Evolutionary conservation across 2,113 vertebrate species (phyloP), one percentile per base, ranked within the genome.

Genomic region (Tretioscincus oriximinensis): DNA sequence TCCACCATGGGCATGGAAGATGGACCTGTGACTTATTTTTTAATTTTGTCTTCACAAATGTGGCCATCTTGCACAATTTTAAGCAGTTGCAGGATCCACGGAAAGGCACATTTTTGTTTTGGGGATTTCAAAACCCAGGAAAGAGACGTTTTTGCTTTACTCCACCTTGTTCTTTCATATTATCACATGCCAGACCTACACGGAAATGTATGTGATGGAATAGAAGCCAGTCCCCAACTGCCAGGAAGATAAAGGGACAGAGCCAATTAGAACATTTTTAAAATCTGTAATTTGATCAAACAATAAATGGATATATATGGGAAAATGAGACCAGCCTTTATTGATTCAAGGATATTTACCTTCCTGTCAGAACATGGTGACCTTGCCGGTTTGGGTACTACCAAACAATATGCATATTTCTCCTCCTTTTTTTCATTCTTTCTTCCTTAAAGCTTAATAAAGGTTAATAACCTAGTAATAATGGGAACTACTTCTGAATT

Each of bases 321-420:
- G 47, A 64, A 41, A n/a, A 9, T 1, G 22, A 35, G 31, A 31
- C 22, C 24, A 9, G 31, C 4, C 18, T 26, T 71, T 81, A 68
- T 81, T 81, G 80, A 75, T 61, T 29, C 29, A 81, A 60, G 49
- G 35, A 28, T 81, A 61, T 81, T 73, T 41, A 18, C 79, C 5
- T 21, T 41, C 8, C 1, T 5, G 20, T 18, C 64, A 9, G 24
- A 31, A 68, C 72, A 16, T 1, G 0, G 2, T 5, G 49, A 67
- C 79, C 72, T 68, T 75, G 72, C 64, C 64, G 1, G 4, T 24
- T 73, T 31, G 3, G 4, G 9, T 18, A 16, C 14, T 14, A 18
- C 54, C 12, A 14, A 58, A 51, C 5, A 41, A 41, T 5, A 41
- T 41, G 35, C 35, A 14, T 9, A 51, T 12, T 51, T 9, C 51